Conservation (phyloP, 2,113 vertebrate genomes). For the Vombatus ursinus region DNA sequence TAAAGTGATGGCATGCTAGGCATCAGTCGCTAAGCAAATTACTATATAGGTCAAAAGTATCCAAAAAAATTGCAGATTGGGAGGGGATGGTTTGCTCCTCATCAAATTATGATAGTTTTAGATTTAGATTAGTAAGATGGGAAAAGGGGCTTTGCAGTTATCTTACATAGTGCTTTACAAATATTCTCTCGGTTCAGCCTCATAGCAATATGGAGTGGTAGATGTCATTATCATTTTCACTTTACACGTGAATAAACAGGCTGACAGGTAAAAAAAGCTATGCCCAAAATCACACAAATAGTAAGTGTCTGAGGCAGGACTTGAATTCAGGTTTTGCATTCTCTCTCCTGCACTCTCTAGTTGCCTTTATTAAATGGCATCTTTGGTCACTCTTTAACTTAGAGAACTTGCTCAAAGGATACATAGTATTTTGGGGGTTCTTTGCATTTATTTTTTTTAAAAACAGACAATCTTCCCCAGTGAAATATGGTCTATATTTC, state of each 20-base stretch:
- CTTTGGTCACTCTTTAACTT: background rate
- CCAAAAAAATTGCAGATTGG: slow-evolving; percentile 26
- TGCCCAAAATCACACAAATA: background rate
- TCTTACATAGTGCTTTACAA: background rate
- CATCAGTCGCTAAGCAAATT: slow-evolving; percentile 48
- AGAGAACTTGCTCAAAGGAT: background rate
- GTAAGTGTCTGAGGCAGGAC: background rate
- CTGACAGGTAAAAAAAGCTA: background rate
- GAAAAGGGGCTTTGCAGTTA: background rate
- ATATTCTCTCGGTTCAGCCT: background rate
- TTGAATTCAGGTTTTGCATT: background rate
- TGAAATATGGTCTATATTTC: background rate
- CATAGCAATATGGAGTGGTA: background rate
- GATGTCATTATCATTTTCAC: background rate
- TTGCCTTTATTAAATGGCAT: background rate
- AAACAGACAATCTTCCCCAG: background rate
- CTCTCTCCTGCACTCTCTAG: background rate
- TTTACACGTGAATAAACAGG: background rate
- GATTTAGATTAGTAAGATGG: slow-evolving; percentile 17
- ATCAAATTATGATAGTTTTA: background rate
- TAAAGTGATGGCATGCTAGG: slow-evolving; percentile 54
- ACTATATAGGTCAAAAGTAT: slow-evolving; percentile 41
- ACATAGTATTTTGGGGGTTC: background rate
- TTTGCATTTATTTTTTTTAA: background rate
- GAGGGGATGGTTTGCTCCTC: background rate